Base-by-base conservation (phyloP, 23 tunicate species). In the Styela clava region DNA sequence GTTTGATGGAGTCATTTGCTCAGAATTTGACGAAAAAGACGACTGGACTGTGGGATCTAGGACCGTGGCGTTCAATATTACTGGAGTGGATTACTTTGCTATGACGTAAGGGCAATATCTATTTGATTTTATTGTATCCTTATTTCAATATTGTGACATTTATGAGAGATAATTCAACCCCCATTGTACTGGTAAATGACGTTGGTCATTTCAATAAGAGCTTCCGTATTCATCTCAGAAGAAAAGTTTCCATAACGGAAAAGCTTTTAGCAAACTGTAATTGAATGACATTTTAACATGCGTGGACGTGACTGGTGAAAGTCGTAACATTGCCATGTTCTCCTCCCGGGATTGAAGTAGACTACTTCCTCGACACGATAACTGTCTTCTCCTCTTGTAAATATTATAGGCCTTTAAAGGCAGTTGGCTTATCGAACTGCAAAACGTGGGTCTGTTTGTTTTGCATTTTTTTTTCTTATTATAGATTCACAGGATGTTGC, bases 401-500 rank as follows among this genome's bases (percentile, higher is more conserved):
- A n/a, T n/a, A n/a, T n/a, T n/a, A n/a, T n/a, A n/a, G n/a, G n/a
- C n/a, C n/a, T n/a, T n/a, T n/a, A n/a, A n/a, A n/a, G n/a, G 56
- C 56, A 5, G 56, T 44, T 44, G 12, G 7, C 12, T 44, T 44
- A 44, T 44, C 9, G 56, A 5, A 44, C 7, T 44, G 56, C 12
- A 12, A 44, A 44, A 44, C 12, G 56, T 44, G 12, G 12, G 9
- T 5, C 12, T 5, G 12, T 5, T 44, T 5, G 7, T 44, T 44
- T 44, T 27, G 7, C 9, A 24, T 24, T n/a, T 34, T 32, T 1
- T 33, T 72, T 16, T 29, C 51, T 1, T 32, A 72, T 72, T 72
- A 21, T 56, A 76, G 81, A 76, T 76, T 44, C 26, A 44, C 24
- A 9, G 81, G 81, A 21, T 76, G 81, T 52, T 76, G 81, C 30